A percentile compares a stretch with the other conserved stretches of the same genome.
phyloP scores from a whole-genome alignment of 2,888 invertebrate species.

The Nasonovia ribisnigri region DNA sequence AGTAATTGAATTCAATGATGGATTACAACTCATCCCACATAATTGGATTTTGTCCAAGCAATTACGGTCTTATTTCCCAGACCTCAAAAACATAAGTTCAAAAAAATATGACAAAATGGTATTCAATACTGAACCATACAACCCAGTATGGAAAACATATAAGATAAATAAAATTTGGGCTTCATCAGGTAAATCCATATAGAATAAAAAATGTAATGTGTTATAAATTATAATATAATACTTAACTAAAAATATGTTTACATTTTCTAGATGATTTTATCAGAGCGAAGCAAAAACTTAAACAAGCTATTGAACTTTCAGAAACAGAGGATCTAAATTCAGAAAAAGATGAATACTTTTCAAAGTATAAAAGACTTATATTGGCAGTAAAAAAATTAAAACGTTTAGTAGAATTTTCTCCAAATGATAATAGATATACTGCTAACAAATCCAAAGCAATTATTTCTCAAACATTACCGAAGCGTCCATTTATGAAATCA shows the following conservation, averaged over 20 bases:
- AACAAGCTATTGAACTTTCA: not conserved
- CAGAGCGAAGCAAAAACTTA: conserved; percentile 24
- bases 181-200: not conserved
- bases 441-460: not conserved
- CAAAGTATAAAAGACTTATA: not conserved
- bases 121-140: not conserved
- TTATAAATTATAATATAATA: not conserved
- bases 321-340: conserved; percentile 19
- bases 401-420: not conserved
- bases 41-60: not conserved
- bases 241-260: not conserved
- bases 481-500: not conserved
- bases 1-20: not conserved
- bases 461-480: not conserved
- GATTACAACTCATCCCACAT: not conserved
- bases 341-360: conserved; percentile 9
- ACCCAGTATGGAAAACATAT: not conserved
- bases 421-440: not conserved
- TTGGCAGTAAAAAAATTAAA: not conserved
- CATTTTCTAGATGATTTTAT: not conserved
- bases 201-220: not conserved
- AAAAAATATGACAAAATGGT: not conserved
- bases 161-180: not conserved
- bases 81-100: not conserved
- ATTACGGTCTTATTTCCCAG: not conserved